Base-by-base conservation (phyloP, 2,888 invertebrate genomes). In the Caenorhabditis sulstoni region DNA sequence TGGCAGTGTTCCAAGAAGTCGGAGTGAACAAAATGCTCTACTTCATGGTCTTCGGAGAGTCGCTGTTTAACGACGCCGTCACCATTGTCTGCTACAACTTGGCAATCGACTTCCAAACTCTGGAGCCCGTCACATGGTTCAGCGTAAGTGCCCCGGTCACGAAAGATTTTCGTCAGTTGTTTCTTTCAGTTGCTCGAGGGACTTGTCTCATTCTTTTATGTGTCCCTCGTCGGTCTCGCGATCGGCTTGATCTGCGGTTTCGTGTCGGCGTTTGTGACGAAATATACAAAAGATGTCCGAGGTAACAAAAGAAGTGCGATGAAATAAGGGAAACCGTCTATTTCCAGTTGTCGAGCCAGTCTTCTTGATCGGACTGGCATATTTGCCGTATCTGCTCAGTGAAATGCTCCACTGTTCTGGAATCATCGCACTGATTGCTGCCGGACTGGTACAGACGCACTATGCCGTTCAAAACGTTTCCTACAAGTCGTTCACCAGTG, bases 1-100 rank as follows among this genome's bases (percentile, higher is more conserved):
- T 89, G 37, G 88, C 89, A 12, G 87, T 89, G 49, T 89, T 89
- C 76, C 87, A 89, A 81, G 88, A 89, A 78, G 87, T 93, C 18
- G 92, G 92, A 20, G 93, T 93, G 49, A 93, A 93, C 86, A 92
- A 92, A 82, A 91, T 91, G 85, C 90, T 93, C 23, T 93, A 93
- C 85, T 93, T 93, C 85, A 79, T 93, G 75, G 92, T 93, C 11
- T 93, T 93, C 88, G 93, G 93, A 35, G 93, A 93, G 87, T 92
- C 92, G 0, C 88, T 93, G 12, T 90, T 93, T 18, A 93, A 93
- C 85, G 92, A 93, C 90, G 93, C 92, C 45, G 92, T 93, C 1
- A 92, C 92, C 2, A 92, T 93, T 7, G 93, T 93, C 3, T 88
- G 92, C 67, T 93, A 93, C 87, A 92, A 92, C 78, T 91, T 92